Evolutionary conservation across 2,888 invertebrate genomes (phyloP).

Genomic region (Isoperla grammatica): DNA sequence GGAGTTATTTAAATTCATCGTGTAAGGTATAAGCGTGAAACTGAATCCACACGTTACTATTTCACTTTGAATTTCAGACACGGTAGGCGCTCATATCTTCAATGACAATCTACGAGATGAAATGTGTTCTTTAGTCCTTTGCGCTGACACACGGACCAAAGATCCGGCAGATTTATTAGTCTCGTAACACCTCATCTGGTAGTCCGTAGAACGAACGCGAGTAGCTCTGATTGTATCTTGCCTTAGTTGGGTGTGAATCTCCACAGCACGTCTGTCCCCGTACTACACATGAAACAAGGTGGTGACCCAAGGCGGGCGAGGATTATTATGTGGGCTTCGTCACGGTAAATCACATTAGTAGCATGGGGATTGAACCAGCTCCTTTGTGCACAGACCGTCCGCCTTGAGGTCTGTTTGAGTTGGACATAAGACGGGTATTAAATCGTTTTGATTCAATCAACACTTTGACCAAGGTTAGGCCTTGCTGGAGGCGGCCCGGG

Average conservation of each 20-base stretch:
- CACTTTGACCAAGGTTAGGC: too few species aligned
- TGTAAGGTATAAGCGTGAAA: slow-evolving; percentile 7
- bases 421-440: too few species aligned
- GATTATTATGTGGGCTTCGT: background rate
- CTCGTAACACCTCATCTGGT: slow-evolving; percentile 2
- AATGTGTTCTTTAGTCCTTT: slow-evolving; percentile 12
- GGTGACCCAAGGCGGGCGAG: background rate
- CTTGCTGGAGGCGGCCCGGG: too few species aligned
- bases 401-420: too few species aligned
- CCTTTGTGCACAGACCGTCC: too few species aligned
- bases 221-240: slow-evolving; percentile 4
- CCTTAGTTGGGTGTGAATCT: slow-evolving; percentile 11
- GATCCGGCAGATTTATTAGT: slow-evolving; percentile 15
- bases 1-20: too few species aligned
- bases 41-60: slow-evolving; percentile 6
- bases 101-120: slow-evolving; percentile 13
- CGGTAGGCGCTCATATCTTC: background rate
- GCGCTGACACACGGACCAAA: slow-evolving; percentile 6
- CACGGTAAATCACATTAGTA: background rate
- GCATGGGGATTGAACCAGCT: background rate
- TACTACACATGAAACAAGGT: slow-evolving; percentile 3
- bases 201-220: background rate
- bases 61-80: slow-evolving; percentile 10
- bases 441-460: too few species aligned
- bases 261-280: background rate